Percentiles rank a stretch among this genome's conserved stretches.
Evolutionary conservation across 2,888 invertebrate species (phyloP).

Genomic region (Dryocosmus kuriphilus): DNA sequence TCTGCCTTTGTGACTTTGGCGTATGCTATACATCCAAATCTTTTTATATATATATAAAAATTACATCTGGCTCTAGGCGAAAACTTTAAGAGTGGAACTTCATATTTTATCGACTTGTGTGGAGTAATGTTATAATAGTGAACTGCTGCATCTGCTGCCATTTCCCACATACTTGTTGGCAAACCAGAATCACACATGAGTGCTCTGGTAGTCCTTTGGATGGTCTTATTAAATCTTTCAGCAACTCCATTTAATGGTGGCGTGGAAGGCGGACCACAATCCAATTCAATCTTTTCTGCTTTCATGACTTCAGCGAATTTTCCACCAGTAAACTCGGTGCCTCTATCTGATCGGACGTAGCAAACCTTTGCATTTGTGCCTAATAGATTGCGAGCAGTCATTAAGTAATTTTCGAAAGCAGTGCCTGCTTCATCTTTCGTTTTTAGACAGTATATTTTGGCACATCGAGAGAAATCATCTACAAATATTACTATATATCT

Average conservation of each 20-base stretch:
- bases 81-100: too few relatives aligned
- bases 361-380: slow-evolving; percentile 51
- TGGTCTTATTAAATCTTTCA: slow-evolving; percentile 50
- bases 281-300: slow-evolving; percentile 41
- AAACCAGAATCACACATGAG: slow-evolving; percentile 47
- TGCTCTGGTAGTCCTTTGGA: slow-evolving; percentile 48
- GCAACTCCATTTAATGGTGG: slow-evolving; percentile 49
- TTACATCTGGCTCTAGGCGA: too few relatives aligned
- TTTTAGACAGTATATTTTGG: slow-evolving; percentile 35
- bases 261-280: slow-evolving; percentile 38
- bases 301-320: slow-evolving; percentile 42
- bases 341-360: slow-evolving; percentile 56
- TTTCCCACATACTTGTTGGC: slow-evolving; percentile 51
- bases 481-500: slow-evolving; percentile 52
- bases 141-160: slow-evolving; percentile 52
- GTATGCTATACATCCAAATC: too few relatives aligned
- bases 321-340: slow-evolving; percentile 48
- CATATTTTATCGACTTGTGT: slow-evolving; percentile 46
- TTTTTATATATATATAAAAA: too few relatives aligned
- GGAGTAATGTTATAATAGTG: slow-evolving; percentile 54
- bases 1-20: too few relatives aligned
- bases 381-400: slow-evolving; percentile 50
- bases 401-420: slow-evolving; percentile 51
- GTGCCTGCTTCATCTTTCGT: slow-evolving; percentile 43
- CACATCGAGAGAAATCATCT: slow-evolving; percentile 56